Base-by-base conservation (phyloP, 2,888 invertebrate species). In the Troides helena region DNA sequence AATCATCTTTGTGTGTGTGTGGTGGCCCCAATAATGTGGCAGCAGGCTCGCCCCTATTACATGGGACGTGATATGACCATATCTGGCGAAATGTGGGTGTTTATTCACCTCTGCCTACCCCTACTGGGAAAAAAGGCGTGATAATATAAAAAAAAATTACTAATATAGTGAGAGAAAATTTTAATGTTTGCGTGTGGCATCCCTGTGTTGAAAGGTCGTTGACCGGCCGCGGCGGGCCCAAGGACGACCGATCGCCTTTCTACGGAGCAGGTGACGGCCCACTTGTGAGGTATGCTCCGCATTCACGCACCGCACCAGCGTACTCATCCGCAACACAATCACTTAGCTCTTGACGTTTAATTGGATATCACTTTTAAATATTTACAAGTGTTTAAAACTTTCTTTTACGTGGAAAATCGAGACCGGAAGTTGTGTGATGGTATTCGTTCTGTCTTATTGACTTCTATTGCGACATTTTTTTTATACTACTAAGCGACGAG, bases 221-320 rank as follows among this genome's bases (percentile, higher is more conserved):
- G 71, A 66, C 71, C 71, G 71, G 39, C 70, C 70, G 70, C 67
- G 67, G 30, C 68, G 66, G 56, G 59, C 65, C 53, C 70, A 70
- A 70, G 70, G 70, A 70, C 70, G 70, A 64, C 21, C 59, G 68
- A 53, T 17, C 46, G 69, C 69, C 69, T 69, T 69, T 69, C 65
- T 69, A 66, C 69, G 39, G 60, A 25, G 46, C 69, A 69, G 65
- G 69, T 69, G 69, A 69, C 57, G 60, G 59, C 36, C 39, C 46
- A 53, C 21, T 63, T 17, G 23, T 57, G 46, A 65, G 14, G 65
- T 65, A 23, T 46, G 36, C 30, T 50, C 65, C 23, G 43, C 62
- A 21, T 58, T 63, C 18, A 58, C 46, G 39, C 23, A 25, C 46
- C 65, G 46, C 46, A 39, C 39, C 39, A 39, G 7, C 5, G 8